A percentile compares a stretch with the other conserved stretches of the same genome.
phyloP scores from a whole-genome alignment of 2,888 invertebrate species.

The Volucella zonaria region DNA sequence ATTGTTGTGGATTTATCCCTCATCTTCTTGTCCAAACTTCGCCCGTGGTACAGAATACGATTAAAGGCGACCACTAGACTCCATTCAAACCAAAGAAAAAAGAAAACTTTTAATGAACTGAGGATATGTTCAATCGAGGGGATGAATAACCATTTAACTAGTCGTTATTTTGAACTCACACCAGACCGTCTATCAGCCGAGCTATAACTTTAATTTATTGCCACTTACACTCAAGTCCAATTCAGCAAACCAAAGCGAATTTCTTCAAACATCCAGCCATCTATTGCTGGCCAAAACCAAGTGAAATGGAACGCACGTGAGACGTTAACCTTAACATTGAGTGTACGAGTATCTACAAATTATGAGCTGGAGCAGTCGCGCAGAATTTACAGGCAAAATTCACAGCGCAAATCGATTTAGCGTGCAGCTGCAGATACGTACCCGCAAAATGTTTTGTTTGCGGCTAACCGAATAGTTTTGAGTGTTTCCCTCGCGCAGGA shows the following conservation, averaged over 20 bases:
- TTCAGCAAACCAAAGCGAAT: constrained; percentile 31
- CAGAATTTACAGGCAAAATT: neutral
- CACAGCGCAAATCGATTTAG: constrained; percentile 50
- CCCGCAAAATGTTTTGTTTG: constrained; percentile 7
- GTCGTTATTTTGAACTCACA: neutral
- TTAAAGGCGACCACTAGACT: too few relatives aligned
- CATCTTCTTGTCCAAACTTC: too few relatives aligned
- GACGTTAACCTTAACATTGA: constrained; percentile 73
- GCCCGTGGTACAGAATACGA: too few relatives aligned
- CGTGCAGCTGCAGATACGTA: constrained; percentile 27
- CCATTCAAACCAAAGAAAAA: neutral
- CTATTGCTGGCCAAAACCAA: constrained; percentile 18
- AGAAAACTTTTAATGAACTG: constrained; percentile 24
- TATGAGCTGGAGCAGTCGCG: constrained; percentile 7
- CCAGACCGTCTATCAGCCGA: constrained; percentile 5
- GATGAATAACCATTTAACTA: neutral
- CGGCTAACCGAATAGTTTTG: constrained; percentile 28
- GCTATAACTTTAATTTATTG: constrained; percentile 39
- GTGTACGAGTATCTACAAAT: constrained; percentile 36
- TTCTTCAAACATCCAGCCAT: constrained; percentile 26
- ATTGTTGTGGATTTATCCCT: too few relatives aligned
- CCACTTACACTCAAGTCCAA: constrained; percentile 5
- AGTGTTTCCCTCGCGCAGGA: constrained; percentile 48
- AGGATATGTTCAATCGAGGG: constrained; percentile 2
- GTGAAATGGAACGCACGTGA: constrained; percentile 70